These are phyloP conservation scores for Drosophila elegans DNA, from an alignment of 1,140 invertebrate species.

Conservation along the genomic window DNA sequence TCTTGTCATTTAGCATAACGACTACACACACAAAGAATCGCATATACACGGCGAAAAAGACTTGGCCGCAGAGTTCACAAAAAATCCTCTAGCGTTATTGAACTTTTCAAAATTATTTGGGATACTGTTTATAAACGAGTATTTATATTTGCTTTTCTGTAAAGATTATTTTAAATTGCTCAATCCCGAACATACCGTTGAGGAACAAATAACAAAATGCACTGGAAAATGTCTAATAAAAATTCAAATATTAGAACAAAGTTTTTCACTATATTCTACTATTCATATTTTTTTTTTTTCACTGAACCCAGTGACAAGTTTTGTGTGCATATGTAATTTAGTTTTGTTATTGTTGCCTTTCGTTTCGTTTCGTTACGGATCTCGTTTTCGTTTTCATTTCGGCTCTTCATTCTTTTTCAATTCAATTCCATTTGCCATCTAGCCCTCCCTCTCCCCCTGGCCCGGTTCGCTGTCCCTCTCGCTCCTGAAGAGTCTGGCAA, in stretches of 20 bases:
- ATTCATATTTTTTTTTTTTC: conserved; percentile 6
- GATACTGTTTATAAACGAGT: no score
- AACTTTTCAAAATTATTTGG: no score
- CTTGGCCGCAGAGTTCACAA: no score
- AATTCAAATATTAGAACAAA: background rate
- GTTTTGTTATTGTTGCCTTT: conserved; percentile 69
- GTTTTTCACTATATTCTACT: background rate
- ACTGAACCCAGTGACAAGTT: conserved; percentile 29
- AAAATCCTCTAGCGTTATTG: no score
- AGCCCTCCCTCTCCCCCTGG: background rate
- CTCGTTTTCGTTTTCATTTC: conserved; percentile 56
- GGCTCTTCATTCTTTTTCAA: conserved; percentile 52
- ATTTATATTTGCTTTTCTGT: no score
- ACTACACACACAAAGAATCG: conserved; percentile 22
- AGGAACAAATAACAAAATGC: no score
- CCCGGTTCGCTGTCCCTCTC: conserved; percentile 3
- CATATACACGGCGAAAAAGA: background rate
- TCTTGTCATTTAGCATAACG: conserved; percentile 59
- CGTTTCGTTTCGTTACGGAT: conserved; percentile 43
- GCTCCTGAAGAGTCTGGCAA: conserved; percentile 46
- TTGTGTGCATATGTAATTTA: conserved; percentile 81
- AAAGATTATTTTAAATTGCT: no score
- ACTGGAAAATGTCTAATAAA: no score
- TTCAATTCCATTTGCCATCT: conserved; percentile 53
- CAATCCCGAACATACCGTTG: no score